Percentiles rank a stretch among this genome's conserved stretches.
These are phyloP conservation scores for Cynoglossus semilaevis DNA, from an alignment of 2,113 vertebrate genomes.

Conservation along the genomic window DNA sequence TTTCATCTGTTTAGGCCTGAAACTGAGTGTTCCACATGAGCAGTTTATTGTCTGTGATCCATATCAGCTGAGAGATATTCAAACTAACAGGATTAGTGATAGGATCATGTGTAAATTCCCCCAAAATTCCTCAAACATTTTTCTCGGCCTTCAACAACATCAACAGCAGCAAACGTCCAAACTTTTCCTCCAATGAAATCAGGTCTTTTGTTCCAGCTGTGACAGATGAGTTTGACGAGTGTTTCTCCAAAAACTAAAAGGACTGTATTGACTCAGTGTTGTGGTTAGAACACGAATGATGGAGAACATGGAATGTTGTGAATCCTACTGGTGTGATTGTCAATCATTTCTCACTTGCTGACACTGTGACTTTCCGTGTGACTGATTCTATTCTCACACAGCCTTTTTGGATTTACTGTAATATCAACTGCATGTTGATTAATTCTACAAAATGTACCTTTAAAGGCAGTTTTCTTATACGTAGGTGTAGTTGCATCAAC, in stretches of 20 bases:
- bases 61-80: constrained; percentile 10
- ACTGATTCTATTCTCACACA: constrained; percentile 35
- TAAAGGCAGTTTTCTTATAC: too few species aligned
- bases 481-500: too few species aligned
- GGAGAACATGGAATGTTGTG: constrained; percentile 36
- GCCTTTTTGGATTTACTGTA: too few species aligned
- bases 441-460: too few species aligned
- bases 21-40: constrained; percentile 1
- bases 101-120: constrained; percentile 29
- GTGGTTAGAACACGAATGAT: constrained; percentile 18
- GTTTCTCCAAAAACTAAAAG: constrained; percentile 47
- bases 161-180: neutral
- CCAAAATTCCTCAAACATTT: constrained; percentile 31
- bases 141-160: neutral
- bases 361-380: constrained; percentile 42
- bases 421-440: too few species aligned
- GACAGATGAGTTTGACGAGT: constrained; percentile 6
- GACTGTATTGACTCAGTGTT: constrained; percentile 27
- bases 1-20: neutral
- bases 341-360: constrained; percentile 67
- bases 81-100: constrained; percentile 23
- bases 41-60: constrained; percentile 4
- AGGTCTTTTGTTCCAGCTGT: constrained; percentile 5
- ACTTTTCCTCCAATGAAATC: constrained; percentile 35
- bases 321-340: constrained; percentile 44